Base-by-base conservation (phyloP, 1,140 invertebrate genomes). In the Choristoneura fumiferana region DNA sequence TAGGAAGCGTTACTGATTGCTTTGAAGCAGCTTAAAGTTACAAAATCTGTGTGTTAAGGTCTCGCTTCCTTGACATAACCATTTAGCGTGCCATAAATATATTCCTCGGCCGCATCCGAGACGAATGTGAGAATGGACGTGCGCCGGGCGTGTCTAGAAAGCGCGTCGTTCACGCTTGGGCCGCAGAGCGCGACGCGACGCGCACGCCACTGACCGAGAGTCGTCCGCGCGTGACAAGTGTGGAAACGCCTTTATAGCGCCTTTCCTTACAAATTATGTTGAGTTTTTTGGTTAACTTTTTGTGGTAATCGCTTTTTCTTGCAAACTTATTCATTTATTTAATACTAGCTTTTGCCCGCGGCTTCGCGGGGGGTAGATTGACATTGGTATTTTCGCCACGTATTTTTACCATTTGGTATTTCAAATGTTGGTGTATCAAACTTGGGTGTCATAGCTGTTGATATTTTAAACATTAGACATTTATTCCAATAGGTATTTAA, bases 131-230 rank as follows among this genome's bases (percentile, higher is more conserved):
- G 22, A 29, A 29, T 3, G 22, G 22, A 2, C 43, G 18, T 22
- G 29, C 22, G 43, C 22, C 40, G 40, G 29, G 43, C 43, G 43
- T 49, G 43, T 22, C 43, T 85, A 85, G 82, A 85, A 85, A 83
- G 82, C 82, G 77, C 78, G 61, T 69, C 68, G 59, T 73, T 73
- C 65, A 65, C 72, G 71, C 73, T 71, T 71, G 76, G 67, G 64
- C 70, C 76, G 70, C 57, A 33, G 71, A 73, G 62, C 72, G 76
- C 74, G 74, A 60, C 71, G 72, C 63, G 70, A 49, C 69, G 73
- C 63, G 40, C 17, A 72, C 70, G 76, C 76, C 76, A 78, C 76
- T 81, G 77, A 78, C 74, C 81, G 77, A 77, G 65, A 74, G 59
- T 58, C 75, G 55, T 17, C 72, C 35, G 73, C 58, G 72, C 74